A percentile compares a stretch with the other conserved stretches of the same genome.
Conservation (phyloP, 2,113 vertebrate species). For the Aldabrachelys gigantea region DNA sequence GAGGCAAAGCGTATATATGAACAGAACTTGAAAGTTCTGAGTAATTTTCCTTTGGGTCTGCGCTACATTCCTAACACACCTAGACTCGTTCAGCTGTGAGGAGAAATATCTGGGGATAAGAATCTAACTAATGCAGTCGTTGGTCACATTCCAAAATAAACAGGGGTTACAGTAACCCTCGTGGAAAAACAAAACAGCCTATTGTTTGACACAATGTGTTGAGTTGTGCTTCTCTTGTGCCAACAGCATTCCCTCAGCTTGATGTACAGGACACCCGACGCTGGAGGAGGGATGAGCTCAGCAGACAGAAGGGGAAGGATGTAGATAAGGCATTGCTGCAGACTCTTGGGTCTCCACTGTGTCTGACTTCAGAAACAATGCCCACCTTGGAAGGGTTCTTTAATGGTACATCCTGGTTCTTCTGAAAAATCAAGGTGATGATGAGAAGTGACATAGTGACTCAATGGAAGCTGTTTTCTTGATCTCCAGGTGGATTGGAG, state of each 20-base stretch:
- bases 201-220: constrained; percentile 48
- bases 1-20: rapidly evolving
- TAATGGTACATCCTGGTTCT: not conserved
- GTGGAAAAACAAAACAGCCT: constrained; percentile 53
- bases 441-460: not conserved
- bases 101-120: constrained; percentile 53
- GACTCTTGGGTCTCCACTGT: not conserved
- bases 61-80: not conserved
- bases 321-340: not conserved
- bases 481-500: not conserved
- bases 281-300: constrained; percentile 69
- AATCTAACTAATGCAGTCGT: constrained; percentile 63
- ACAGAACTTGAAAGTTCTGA: not conserved
- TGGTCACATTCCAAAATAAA: constrained; percentile 67
- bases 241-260: constrained; percentile 67
- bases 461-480: not conserved
- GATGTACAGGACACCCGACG: constrained; percentile 40
- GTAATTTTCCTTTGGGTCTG: not conserved
- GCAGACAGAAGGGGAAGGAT: constrained; percentile 28
- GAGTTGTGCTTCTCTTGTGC: constrained; percentile 62
- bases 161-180: constrained; percentile 58
- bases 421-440: too few species aligned
- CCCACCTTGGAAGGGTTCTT: not conserved
- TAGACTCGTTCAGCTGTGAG: not conserved
- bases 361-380: not conserved